Conservation (phyloP, 2,888 invertebrate species). For the Cephalotes varians region DNA sequence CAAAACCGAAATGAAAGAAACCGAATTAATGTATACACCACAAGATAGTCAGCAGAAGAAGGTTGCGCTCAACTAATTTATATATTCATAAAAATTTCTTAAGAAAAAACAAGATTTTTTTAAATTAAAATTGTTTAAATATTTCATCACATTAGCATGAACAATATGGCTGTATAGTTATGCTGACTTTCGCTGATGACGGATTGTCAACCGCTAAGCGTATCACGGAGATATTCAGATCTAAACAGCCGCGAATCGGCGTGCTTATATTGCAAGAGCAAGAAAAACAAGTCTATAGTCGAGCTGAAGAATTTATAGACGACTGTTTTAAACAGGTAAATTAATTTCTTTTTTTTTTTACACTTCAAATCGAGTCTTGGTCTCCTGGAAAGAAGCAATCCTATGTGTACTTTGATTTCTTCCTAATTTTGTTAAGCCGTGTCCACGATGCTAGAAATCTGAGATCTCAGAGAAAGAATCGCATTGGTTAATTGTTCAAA, state of each 20-base stretch:
- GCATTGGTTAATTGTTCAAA: too few relatives aligned
- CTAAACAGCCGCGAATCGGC: conserved; percentile 83
- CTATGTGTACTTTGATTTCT: not conserved
- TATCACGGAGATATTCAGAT: conserved; percentile 86
- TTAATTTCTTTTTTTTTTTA: not conserved
- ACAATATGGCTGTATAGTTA: conserved; percentile 80
- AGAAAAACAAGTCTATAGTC: conserved; percentile 87
- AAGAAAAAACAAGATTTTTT: not conserved
- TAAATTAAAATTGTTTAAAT: not conserved
- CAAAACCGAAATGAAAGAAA: not conserved
- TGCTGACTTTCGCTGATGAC: conserved; percentile 88
- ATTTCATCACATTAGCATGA: conserved; percentile 59
- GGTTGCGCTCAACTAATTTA: conserved; percentile 48
- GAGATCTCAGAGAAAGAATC: too few relatives aligned
- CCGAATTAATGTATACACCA: not conserved
- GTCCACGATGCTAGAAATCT: too few relatives aligned
- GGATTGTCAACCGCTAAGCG: conserved; percentile 86
- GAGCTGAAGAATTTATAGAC: conserved; percentile 87
- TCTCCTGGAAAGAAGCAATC: not conserved
- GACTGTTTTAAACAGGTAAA: conserved; percentile 88
- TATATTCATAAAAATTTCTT: not conserved
- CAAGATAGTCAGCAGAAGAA: conserved; percentile 58
- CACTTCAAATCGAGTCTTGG: not conserved
- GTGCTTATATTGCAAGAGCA: conserved; percentile 86
- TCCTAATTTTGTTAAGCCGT: not conserved